Evolutionary conservation across 2,888 invertebrate species (phyloP).

Genomic region (Chironomus tentans): DNA sequence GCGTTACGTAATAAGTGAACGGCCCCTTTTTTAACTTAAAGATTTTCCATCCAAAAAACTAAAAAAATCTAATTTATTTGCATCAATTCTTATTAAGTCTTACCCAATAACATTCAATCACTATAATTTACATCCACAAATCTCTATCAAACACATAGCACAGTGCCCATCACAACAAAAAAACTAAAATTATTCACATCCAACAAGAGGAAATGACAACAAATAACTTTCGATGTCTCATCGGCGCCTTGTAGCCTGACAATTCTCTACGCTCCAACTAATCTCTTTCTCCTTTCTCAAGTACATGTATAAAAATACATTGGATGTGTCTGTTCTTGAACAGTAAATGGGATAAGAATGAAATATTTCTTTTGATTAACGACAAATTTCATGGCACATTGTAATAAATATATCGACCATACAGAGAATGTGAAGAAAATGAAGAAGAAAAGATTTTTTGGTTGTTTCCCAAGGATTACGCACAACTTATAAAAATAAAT

Average conservation of each 20-base stretch:
- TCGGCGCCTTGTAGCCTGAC: background rate
- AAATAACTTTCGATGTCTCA: background rate
- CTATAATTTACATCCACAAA: too few relatives aligned
- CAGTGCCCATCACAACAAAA: background rate
- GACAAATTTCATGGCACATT: constrained; percentile 19
- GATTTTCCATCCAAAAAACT: too few relatives aligned
- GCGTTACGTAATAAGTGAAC: too few relatives aligned
- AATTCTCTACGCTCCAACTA: constrained; percentile 6
- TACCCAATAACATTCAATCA: too few relatives aligned
- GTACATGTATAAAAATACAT: background rate
- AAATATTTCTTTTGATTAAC: constrained; percentile 13
- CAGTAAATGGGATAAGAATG: background rate
- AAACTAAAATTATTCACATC: too few relatives aligned
- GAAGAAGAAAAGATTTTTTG: background rate
- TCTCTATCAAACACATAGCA: too few relatives aligned
- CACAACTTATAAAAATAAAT: background rate
- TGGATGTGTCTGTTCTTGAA: too few relatives aligned
- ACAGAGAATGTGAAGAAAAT: too few relatives aligned
- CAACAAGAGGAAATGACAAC: background rate
- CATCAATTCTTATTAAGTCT: too few relatives aligned
- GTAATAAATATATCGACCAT: background rate
- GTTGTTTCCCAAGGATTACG: background rate
- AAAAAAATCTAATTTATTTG: too few relatives aligned
- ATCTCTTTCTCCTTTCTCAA: background rate
- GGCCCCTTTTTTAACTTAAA: too few relatives aligned